Evolutionary conservation across 2,113 vertebrate species (phyloP).

Genomic region (Aviceda subcristata): DNA sequence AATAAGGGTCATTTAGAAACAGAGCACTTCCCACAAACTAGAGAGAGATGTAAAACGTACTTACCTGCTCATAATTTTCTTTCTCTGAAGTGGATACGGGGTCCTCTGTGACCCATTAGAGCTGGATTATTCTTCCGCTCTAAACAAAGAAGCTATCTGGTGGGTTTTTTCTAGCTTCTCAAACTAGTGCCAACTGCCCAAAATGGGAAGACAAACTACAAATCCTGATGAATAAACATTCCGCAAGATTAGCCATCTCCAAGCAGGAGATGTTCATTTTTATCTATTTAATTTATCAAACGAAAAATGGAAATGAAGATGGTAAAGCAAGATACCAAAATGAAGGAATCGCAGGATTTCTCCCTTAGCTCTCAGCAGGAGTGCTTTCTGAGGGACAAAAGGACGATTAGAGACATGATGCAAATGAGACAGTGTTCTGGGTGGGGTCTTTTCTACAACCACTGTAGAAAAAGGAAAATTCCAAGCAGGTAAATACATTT

Average conservation of each 20-base stretch:
- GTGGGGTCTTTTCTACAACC: neutral
- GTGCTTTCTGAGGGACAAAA: slow-evolving; percentile 43
- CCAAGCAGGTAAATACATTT: slow-evolving; percentile 19
- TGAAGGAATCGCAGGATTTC: neutral
- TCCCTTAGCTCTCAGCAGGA: slow-evolving; percentile 7
- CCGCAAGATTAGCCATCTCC: slow-evolving; percentile 42
- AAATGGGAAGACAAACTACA: slow-evolving; percentile 5
- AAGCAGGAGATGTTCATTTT: slow-evolving; percentile 3
- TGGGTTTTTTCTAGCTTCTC: neutral
- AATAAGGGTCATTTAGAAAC: slow-evolving; percentile 31
- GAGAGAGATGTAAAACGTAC: slow-evolving; percentile 16
- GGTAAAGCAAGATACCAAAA: slow-evolving; percentile 44
- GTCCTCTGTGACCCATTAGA: slow-evolving; percentile 45
- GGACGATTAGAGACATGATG: slow-evolving; percentile 19
- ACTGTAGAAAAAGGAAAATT: slow-evolving; percentile 11
- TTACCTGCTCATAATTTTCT: slow-evolving; percentile 44
- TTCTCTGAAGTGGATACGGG: slow-evolving; percentile 18
- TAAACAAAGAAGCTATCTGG: slow-evolving; percentile 8
- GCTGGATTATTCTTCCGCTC: neutral
- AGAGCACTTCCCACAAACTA: slow-evolving; percentile 8
- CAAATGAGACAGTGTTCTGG: slow-evolving; percentile 5
- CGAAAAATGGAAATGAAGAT: slow-evolving; percentile 57
- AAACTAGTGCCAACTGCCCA: slow-evolving; percentile 4
- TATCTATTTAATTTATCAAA: slow-evolving; percentile 64
- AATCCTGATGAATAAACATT: slow-evolving; percentile 60